phyloP scores from a whole-genome alignment of 1,140 invertebrate genomes.

The Hyles vespertilio region DNA sequence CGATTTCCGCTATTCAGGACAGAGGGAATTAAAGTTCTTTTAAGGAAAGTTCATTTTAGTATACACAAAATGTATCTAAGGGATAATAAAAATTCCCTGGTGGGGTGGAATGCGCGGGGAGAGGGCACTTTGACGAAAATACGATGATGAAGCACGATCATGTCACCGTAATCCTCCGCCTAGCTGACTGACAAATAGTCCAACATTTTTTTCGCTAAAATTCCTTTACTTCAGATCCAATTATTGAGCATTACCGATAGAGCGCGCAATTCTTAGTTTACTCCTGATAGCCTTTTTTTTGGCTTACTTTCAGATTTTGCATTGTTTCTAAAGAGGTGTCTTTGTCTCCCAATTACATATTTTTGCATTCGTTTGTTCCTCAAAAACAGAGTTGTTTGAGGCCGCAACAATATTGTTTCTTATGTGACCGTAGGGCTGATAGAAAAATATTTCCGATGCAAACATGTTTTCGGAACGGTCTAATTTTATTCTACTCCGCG shows the following conservation, averaged over 20 bases:
- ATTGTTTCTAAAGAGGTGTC: neutral
- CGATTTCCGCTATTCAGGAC: constrained; percentile 61
- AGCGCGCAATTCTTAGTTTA: constrained; percentile 34
- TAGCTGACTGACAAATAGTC: constrained; percentile 62
- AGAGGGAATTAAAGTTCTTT: constrained; percentile 69
- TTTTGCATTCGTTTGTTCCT: constrained; percentile 20
- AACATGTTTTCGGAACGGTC: constrained; percentile 34
- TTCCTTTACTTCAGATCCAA: constrained; percentile 54
- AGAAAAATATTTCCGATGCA: constrained; percentile 36
- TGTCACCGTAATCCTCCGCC: constrained; percentile 43
- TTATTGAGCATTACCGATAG: constrained; percentile 53
- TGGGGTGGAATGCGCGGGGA: constrained; percentile 29
- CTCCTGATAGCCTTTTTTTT: constrained; percentile 31
- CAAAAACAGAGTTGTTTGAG: constrained; percentile 2
- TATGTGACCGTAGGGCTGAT: constrained; percentile 17
- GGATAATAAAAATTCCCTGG: constrained; percentile 58
- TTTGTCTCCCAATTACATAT: constrained; percentile 16
- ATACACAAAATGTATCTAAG: constrained; percentile 59
- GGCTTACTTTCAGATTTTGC: constrained; percentile 30
- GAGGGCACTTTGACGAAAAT: constrained; percentile 55
- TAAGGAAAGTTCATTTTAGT: constrained; percentile 60
- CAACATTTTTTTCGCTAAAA: constrained; percentile 59
- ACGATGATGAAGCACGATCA: constrained; percentile 67
- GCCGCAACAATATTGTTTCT: constrained; percentile 25
- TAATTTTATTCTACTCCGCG: constrained; percentile 38